Evolutionary conservation across 2,888 invertebrate species (phyloP).

Genomic region (Drosophila emarginata): DNA sequence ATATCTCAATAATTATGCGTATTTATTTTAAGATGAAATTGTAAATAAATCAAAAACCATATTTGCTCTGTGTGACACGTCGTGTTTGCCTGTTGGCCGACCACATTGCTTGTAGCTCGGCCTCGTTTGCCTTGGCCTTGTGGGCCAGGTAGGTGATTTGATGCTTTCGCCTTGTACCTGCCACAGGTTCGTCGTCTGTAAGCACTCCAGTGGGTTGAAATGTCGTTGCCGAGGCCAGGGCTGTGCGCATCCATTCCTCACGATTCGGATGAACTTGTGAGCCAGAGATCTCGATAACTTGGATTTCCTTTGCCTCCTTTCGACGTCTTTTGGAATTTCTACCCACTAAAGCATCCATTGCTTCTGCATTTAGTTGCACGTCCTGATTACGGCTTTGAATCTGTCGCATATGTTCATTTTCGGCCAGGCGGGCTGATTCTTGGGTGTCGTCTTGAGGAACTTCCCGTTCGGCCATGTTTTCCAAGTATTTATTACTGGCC

Average conservation of each 20-base stretch:
- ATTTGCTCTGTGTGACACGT: constrained; percentile 96
- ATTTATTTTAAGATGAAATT: constrained; percentile 37
- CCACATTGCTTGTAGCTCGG: constrained; percentile 97
- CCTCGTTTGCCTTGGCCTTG: constrained; percentile 96
- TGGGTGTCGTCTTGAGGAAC: constrained; percentile 20
- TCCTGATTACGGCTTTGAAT: constrained; percentile 67
- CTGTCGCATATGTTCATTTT: constrained; percentile 43
- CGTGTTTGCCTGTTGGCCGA: constrained; percentile 92
- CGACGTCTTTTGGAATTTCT: constrained; percentile 85
- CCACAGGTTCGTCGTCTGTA: constrained; percentile 83
- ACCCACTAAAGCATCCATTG: constrained; percentile 87
- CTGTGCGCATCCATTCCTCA: constrained; percentile 91
- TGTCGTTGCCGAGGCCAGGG: constrained; percentile 87
- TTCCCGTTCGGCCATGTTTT: constrained; percentile 24
- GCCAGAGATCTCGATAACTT: constrained; percentile 92
- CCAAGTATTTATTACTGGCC: constrained; percentile 63
- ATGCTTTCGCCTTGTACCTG: constrained; percentile 92
- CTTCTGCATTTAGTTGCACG: constrained; percentile 66
- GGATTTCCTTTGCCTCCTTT: constrained; percentile 83
- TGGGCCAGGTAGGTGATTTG: constrained; percentile 97
- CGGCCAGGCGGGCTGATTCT: constrained; percentile 25
- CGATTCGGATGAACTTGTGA: constrained; percentile 91
- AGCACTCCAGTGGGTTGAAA: constrained; percentile 83
- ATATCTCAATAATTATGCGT: constrained; percentile 19
- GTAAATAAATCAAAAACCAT: constrained; percentile 89